Conservation (phyloP, 1,140 invertebrate species). For the Drosophila sturtevanti region DNA sequence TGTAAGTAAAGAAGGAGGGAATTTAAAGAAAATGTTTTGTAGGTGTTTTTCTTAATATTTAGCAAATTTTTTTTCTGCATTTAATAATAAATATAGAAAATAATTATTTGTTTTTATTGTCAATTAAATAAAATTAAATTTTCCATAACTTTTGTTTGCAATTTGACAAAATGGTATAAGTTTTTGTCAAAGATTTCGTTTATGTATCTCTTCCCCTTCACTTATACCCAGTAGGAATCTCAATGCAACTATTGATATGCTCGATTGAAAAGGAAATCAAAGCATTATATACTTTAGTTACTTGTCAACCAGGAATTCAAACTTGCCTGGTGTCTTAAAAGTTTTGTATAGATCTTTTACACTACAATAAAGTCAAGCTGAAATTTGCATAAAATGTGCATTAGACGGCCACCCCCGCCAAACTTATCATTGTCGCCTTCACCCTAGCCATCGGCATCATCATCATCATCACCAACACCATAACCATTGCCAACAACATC, state of each 20-base stretch:
- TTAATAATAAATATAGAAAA: no score
- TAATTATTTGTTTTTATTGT: no score
- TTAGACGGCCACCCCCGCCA: slow-evolving; percentile 64
- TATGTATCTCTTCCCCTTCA: no score
- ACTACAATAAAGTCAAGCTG: slow-evolving; percentile 18
- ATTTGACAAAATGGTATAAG: no score
- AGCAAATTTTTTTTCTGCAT: no score
- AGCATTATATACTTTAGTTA: background rate
- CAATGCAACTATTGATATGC: background rate
- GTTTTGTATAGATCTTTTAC: background rate
- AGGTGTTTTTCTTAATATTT: no score
- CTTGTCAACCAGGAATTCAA: slow-evolving; percentile 1
- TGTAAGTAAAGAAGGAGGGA: no score
- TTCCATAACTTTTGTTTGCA: no score
- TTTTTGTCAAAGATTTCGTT: no score
- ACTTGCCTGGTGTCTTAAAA: background rate
- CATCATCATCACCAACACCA: slow-evolving; percentile 17
- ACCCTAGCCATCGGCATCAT: background rate
- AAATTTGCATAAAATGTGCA: slow-evolving; percentile 78
- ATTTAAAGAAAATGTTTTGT: no score
- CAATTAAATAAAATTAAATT: no score
- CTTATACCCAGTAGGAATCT: no score
- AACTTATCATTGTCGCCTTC: slow-evolving; percentile 33
- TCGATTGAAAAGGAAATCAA: background rate
- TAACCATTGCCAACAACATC: slow-evolving; percentile 45